A percentile compares a stretch with the other conserved stretches of the same genome.
Evolutionary conservation across 2,888 invertebrate species (phyloP).

Genomic region (Apodemia mormo): DNA sequence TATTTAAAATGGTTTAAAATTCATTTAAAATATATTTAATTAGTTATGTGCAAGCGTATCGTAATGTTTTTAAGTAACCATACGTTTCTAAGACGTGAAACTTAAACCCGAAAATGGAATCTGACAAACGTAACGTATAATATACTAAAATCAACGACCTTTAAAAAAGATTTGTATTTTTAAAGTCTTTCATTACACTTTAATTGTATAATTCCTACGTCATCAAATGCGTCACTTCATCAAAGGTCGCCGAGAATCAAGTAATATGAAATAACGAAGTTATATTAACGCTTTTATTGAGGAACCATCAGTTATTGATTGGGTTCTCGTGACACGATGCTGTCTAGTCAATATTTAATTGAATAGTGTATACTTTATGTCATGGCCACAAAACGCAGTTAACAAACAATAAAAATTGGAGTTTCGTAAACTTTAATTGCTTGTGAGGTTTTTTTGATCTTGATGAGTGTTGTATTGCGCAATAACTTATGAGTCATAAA

Average conservation of each 20-base stretch:
- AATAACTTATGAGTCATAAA: too few species aligned
- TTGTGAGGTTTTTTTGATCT: background rate
- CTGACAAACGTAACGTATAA: background rate
- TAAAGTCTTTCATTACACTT: background rate
- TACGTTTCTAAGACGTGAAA: background rate
- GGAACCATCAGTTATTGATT: slow-evolving; percentile 4
- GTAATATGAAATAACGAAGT: slow-evolving; percentile 5
- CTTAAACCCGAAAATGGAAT: background rate
- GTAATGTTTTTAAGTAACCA: too few species aligned
- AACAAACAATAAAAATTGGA: background rate
- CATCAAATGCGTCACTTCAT: slow-evolving; percentile 8
- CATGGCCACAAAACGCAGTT: background rate
- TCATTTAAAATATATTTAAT: too few species aligned
- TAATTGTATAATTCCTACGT: background rate
- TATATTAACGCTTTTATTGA: slow-evolving; percentile 2
- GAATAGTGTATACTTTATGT: slow-evolving; percentile 2
- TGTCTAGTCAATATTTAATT: slow-evolving; percentile 3
- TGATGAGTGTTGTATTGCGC: background rate
- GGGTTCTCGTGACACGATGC: background rate
- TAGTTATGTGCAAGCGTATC: too few species aligned
- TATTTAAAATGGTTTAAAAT: too few species aligned
- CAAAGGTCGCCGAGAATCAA: slow-evolving; percentile 1
- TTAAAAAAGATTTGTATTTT: background rate
- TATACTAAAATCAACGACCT: background rate
- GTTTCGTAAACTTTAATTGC: background rate